Evolutionary conservation across 1,140 invertebrate genomes (phyloP).

Genomic region (Ceratosolen fusciceps): DNA sequence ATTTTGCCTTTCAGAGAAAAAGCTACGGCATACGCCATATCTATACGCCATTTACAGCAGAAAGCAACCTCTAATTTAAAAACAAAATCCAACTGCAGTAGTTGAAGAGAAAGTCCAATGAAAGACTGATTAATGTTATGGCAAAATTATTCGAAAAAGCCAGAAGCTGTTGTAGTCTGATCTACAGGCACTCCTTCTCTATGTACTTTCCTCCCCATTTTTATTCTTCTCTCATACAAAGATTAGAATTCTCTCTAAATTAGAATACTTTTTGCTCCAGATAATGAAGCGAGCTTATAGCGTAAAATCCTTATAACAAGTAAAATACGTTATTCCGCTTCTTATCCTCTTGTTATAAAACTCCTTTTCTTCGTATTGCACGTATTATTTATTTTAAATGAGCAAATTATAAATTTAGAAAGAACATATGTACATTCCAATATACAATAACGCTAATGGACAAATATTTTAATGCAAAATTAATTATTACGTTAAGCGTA

Average conservation of each 20-base stretch:
- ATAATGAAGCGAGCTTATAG: neutral
- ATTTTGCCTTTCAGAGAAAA: conserved; percentile 1
- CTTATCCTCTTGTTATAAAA: too few relatives aligned
- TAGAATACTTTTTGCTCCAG: neutral
- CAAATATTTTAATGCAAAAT: too few relatives aligned
- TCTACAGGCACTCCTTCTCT: neutral
- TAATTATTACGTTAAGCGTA: too few relatives aligned
- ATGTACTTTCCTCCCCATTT: neutral
- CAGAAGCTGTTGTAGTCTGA: neutral
- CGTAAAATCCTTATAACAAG: neutral
- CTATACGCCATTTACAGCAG: neutral
- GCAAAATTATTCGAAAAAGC: conserved; percentile 1
- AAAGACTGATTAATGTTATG: conserved; percentile 13
- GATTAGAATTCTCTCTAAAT: neutral
- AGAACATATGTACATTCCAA: too few relatives aligned
- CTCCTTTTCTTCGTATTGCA: too few relatives aligned
- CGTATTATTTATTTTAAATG: too few relatives aligned
- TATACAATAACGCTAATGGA: too few relatives aligned
- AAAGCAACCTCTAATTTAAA: conserved; percentile 16
- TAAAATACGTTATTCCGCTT: neutral
- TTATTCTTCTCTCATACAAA: neutral
- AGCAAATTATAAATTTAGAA: too few relatives aligned
- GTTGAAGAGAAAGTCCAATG: conserved; percentile 15
- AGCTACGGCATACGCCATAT: conserved; percentile 12
- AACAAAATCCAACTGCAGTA: neutral